A percentile compares a stretch with the other conserved stretches of the same genome.
phyloP scores from a whole-genome alignment of 1,140 invertebrate genomes.

The Megalonaias nervosa region DNA sequence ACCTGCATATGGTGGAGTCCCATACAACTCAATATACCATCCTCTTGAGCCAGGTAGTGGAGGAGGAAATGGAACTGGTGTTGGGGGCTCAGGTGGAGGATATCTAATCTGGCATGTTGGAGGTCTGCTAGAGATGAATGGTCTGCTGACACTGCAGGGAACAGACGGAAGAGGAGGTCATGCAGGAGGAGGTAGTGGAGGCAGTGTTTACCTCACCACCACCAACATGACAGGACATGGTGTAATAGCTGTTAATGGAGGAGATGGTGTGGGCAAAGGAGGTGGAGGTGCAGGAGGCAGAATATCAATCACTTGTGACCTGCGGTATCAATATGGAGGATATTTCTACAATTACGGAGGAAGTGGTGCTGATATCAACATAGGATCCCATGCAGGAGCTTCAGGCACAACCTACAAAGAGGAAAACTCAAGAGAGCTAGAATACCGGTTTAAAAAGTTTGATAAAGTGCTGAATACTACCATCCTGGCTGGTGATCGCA shows the following conservation, averaged over 20 bases:
- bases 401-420: constrained; percentile 59
- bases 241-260: constrained; percentile 53
- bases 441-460: constrained; percentile 58
- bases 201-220: constrained; percentile 50
- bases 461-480: constrained; percentile 52
- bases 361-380: constrained; percentile 34
- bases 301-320: constrained; percentile 53
- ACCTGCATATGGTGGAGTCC: constrained; percentile 53
- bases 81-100: constrained; percentile 55
- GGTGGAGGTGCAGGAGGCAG: constrained; percentile 60
- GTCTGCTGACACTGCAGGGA: constrained; percentile 49
- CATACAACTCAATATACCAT: constrained; percentile 55
- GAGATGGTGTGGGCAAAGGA: constrained; percentile 48
- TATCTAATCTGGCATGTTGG: constrained; percentile 52
- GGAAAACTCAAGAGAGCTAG: constrained; percentile 55
- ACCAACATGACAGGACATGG: constrained; percentile 62
- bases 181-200: constrained; percentile 59
- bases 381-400: constrained; percentile 44
- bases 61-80: constrained; percentile 52
- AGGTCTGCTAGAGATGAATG: constrained; percentile 53
- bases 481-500: constrained; percentile 55
- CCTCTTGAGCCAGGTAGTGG: constrained; percentile 54
- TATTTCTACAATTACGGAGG: constrained; percentile 55
- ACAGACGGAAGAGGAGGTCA: constrained; percentile 38
- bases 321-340: constrained; percentile 59